phyloP scores from a whole-genome alignment of 1,140 invertebrate species.

The Drosophila erecta region DNA sequence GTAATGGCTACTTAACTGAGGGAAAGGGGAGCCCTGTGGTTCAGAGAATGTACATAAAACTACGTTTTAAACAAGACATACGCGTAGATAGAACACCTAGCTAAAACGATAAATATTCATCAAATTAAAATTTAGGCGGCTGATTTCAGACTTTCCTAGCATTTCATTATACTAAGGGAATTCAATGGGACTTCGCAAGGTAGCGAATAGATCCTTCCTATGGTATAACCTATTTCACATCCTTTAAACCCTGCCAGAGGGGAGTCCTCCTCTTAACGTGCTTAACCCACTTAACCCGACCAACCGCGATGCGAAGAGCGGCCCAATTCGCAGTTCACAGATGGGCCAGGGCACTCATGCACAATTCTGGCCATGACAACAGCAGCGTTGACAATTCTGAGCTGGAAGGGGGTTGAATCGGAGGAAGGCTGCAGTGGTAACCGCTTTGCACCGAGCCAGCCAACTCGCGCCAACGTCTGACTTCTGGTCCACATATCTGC shows the following conservation, averaged over 20 bases:
- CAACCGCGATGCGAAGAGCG: background rate
- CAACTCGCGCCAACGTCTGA: conserved; percentile 3
- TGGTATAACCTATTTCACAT: background rate
- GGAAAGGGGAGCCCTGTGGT: background rate
- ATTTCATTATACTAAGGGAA: too few relatives aligned
- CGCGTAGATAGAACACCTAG: too few relatives aligned
- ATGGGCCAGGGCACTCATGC: conserved; percentile 34
- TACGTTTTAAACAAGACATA: background rate
- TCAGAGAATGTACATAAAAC: too few relatives aligned
- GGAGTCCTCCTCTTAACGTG: background rate
- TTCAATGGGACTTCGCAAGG: too few relatives aligned
- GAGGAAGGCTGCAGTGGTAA: conserved; percentile 1
- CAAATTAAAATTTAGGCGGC: too few relatives aligned
- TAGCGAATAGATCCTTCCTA: background rate
- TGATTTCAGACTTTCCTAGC: too few relatives aligned
- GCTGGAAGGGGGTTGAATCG: background rate
- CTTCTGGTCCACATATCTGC: conserved; percentile 45
- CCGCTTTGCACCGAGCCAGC: conserved; percentile 10
- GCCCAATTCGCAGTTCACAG: conserved; percentile 7
- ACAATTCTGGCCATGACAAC: conserved; percentile 47
- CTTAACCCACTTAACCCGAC: conserved; percentile 30
- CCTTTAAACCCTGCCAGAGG: background rate
- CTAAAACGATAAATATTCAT: too few relatives aligned
- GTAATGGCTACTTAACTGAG: background rate
- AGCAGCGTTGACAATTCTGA: conserved; percentile 32